These are phyloP conservation scores for Diorhabda elongata DNA, from an alignment of 1,140 invertebrate species.

Conservation along the genomic window DNA sequence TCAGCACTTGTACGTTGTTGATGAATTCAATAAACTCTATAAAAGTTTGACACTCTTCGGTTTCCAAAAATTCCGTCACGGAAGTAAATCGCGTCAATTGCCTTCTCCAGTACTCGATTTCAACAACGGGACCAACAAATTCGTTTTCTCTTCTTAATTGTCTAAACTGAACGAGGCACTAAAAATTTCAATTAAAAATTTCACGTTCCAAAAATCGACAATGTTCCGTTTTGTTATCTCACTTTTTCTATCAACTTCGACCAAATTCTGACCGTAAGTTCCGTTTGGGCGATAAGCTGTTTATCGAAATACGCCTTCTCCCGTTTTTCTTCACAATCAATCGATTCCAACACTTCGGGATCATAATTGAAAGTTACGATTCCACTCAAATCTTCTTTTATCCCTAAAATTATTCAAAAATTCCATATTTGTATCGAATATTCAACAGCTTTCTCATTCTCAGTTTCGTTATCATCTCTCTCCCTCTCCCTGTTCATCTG, in stretches of 20 bases:
- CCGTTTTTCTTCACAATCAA: slow-evolving; percentile 42
- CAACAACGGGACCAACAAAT: slow-evolving; percentile 72
- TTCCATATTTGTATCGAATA: too few relatives aligned
- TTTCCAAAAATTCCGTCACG: slow-evolving; percentile 73
- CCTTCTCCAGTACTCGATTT: slow-evolving; percentile 78
- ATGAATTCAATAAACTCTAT: slow-evolving; percentile 59
- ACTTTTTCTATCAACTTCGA: slow-evolving; percentile 62
- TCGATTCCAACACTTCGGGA: slow-evolving; percentile 52
- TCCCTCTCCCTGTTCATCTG: too few relatives aligned
- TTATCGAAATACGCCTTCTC: slow-evolving; percentile 51
- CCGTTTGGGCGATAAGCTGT: slow-evolving; percentile 52
- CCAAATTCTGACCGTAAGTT: slow-evolving; percentile 58
- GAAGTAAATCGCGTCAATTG: slow-evolving; percentile 73
- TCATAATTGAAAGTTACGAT: slow-evolving; percentile 55
- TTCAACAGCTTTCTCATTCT: too few relatives aligned
- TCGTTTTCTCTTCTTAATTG: slow-evolving; percentile 77
- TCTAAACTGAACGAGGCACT: slow-evolving; percentile 63
- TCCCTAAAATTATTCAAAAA: slow-evolving; percentile 47
- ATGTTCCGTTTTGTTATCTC: slow-evolving; percentile 9
- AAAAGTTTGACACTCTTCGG: slow-evolving; percentile 57
- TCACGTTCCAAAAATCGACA: background rate
- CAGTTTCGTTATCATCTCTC: too few relatives aligned
- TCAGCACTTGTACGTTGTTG: slow-evolving; percentile 18
- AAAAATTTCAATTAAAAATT: background rate
- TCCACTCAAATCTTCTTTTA: slow-evolving; percentile 56